Evolutionary conservation across 2,797 vertebrate genomes (phyloP).

Genomic region (Gymnothorax reevesii): DNA sequence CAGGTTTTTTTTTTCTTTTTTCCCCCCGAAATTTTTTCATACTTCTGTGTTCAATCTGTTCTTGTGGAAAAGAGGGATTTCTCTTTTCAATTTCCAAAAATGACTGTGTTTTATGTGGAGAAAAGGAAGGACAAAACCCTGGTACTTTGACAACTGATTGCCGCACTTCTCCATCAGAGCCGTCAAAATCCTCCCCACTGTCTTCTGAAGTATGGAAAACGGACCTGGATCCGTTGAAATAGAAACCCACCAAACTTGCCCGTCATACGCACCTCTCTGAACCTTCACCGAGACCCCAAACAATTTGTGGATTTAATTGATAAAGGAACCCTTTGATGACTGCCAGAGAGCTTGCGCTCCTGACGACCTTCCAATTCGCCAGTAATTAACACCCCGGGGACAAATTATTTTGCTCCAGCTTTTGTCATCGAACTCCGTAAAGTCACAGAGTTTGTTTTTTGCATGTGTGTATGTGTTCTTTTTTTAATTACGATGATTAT

Average conservation of each 20-base stretch:
- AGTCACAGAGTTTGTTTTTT: slow-evolving; percentile 44
- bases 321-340: slow-evolving; percentile 48
- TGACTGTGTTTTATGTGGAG: slow-evolving; percentile 60
- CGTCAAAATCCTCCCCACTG: slow-evolving; percentile 19
- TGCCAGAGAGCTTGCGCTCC: slow-evolving; percentile 35
- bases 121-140: slow-evolving; percentile 58
- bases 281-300: slow-evolving; percentile 47
- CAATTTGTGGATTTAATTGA: slow-evolving; percentile 56
- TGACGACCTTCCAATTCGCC: slow-evolving; percentile 41
- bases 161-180: slow-evolving; percentile 39
- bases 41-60: slow-evolving; percentile 54
- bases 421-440: slow-evolving; percentile 46
- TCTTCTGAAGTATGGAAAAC: slow-evolving; percentile 58
- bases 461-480: slow-evolving; percentile 24
- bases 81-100: slow-evolving; percentile 53
- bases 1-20: slow-evolving; percentile 68
- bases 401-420: slow-evolving; percentile 16
- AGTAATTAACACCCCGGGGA: slow-evolving; percentile 45
- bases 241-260: slow-evolving; percentile 33
- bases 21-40: slow-evolving; percentile 67
- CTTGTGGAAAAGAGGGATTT: slow-evolving; percentile 46
- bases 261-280: slow-evolving; percentile 46
- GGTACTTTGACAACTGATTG: slow-evolving; percentile 48
- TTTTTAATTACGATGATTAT: slow-evolving; percentile 59
- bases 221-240: slow-evolving; percentile 57